A percentile compares a stretch with the other conserved stretches of the same genome.
Conservation (phyloP, 2,888 invertebrate genomes). For the Phania funesta region DNA sequence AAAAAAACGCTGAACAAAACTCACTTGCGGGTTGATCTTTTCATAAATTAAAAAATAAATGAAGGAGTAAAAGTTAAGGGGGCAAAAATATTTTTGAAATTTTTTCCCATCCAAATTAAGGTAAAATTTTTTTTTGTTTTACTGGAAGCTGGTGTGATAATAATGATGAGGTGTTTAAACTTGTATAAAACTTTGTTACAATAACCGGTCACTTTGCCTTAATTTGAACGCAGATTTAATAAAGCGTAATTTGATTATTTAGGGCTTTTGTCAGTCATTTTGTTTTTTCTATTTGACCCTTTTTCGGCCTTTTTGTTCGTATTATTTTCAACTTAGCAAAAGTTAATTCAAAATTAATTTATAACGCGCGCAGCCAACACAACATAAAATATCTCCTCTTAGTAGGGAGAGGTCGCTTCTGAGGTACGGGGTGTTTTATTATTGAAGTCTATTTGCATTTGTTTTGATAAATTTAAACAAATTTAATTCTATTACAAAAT, state of each 20-base stretch:
- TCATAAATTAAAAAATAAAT: neutral
- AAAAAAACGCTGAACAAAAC: neutral
- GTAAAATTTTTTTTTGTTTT: neutral
- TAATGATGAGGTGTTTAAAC: constrained; percentile 4
- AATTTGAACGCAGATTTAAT: constrained; percentile 8
- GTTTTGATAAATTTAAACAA: neutral
- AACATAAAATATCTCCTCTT: too few species aligned
- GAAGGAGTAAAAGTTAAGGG: neutral
- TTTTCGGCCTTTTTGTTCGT: neutral
- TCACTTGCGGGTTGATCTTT: neutral
- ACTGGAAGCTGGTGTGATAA: neutral
- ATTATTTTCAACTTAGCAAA: constrained; percentile 52
- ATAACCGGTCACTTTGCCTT: neutral
- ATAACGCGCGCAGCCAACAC: neutral
- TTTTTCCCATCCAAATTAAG: neutral
- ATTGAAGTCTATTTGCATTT: neutral
- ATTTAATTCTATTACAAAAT: neutral
- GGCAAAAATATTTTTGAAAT: neutral
- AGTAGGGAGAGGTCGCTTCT: too few species aligned
- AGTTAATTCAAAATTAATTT: constrained; percentile 61
- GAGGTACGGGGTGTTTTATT: too few species aligned
- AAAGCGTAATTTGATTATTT: constrained; percentile 53
- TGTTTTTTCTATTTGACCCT: constrained; percentile 11
- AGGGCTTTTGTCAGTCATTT: neutral
- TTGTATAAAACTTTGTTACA: neutral